phyloP scores from a whole-genome alignment of 2,113 vertebrate genomes.

The Sinocyclocheilus maitianheensis region DNA sequence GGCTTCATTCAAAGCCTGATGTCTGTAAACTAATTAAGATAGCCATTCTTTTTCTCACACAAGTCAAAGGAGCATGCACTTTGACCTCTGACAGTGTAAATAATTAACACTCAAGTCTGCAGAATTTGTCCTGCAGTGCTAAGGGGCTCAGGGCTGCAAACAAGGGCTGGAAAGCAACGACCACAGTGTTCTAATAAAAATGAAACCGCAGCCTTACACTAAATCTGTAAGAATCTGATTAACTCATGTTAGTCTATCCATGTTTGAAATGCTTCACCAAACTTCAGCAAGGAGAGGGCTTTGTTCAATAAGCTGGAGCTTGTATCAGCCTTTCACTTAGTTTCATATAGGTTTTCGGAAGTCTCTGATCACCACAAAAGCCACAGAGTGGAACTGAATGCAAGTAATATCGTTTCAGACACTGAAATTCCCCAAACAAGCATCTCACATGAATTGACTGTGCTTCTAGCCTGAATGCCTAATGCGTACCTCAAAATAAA shows the following conservation, averaged over 20 bases:
- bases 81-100: constrained; percentile 57
- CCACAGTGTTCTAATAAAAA: constrained; percentile 57
- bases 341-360: constrained; percentile 4
- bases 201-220: constrained; percentile 19
- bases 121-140: constrained; percentile 45
- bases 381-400: neutral
- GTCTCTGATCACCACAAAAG: constrained; percentile 14
- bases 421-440: neutral
- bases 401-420: neutral
- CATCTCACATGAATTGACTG: neutral
- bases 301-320: constrained; percentile 27
- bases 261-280: constrained; percentile 24
- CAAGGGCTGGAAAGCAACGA: constrained; percentile 28
- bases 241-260: constrained; percentile 30
- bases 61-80: constrained; percentile 40
- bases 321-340: constrained; percentile 9
- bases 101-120: constrained; percentile 65
- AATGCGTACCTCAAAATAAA: neutral
- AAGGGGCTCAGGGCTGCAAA: constrained; percentile 40
- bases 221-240: constrained; percentile 34
- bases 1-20: constrained; percentile 17
- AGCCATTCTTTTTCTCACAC: constrained; percentile 43
- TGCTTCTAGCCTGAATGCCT: neutral
- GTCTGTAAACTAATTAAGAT: constrained; percentile 36
- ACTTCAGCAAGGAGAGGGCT: constrained; percentile 9